Percentiles rank a stretch among this genome's conserved stretches.
Evolutionary conservation across 2,888 invertebrate species (phyloP).

Genomic region (Pachliopta kotzebuea): DNA sequence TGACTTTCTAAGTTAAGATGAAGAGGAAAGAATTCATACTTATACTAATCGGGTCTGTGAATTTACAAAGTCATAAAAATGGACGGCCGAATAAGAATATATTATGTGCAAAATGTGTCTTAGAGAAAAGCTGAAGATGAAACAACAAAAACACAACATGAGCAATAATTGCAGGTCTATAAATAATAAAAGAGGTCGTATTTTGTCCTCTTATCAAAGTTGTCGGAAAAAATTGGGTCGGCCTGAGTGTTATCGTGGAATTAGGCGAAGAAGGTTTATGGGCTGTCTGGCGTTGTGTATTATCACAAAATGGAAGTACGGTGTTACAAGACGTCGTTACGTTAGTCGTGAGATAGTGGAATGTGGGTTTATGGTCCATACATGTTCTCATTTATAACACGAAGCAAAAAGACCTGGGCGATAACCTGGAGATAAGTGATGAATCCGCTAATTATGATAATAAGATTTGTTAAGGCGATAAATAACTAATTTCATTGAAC

Average conservation of each 20-base stretch:
- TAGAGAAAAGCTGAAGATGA: neutral
- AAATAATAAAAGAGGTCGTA: conserved; percentile 1
- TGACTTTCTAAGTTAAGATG: no score
- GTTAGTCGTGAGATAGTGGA: neutral
- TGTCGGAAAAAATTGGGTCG: conserved; percentile 29
- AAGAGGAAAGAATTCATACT: no score
- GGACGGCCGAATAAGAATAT: neutral
- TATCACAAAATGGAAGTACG: conserved; percentile 22
- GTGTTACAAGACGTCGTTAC: conserved; percentile 15
- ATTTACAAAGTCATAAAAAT: no score
- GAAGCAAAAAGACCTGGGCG: no score
- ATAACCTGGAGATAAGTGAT: no score
- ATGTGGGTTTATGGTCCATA: neutral
- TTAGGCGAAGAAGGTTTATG: conserved; percentile 25
- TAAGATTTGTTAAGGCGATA: no score
- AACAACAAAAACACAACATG: neutral
- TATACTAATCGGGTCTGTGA: no score
- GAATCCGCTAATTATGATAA: no score
- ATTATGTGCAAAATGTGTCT: no score
- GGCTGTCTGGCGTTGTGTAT: conserved; percentile 23
- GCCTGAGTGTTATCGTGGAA: conserved; percentile 27
- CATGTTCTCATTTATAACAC: neutral
- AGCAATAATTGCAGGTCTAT: neutral
- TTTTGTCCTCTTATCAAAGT: conserved; percentile 28
- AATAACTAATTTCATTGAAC: no score